Evolutionary conservation across 2,113 vertebrate genomes (phyloP).

Genomic region (Epinephelus lanceolatus): DNA sequence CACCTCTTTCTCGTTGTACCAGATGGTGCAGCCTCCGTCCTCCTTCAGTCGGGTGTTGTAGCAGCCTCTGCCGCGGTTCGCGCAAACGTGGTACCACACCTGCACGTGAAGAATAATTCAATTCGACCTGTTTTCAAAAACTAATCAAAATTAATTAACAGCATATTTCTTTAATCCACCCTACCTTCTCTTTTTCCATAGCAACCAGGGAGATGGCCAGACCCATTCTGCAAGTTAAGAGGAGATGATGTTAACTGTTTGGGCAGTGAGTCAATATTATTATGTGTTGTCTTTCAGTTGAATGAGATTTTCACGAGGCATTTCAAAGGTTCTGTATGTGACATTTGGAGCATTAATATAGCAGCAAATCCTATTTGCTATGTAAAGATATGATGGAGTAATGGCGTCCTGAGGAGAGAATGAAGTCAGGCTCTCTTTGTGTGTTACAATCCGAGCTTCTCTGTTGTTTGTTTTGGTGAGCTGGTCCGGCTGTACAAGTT

Average conservation of each 20-base stretch:
- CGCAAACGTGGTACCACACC: conserved; percentile 98
- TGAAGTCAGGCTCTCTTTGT: too few relatives aligned
- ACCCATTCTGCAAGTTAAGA: conserved; percentile 90
- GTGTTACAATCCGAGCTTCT: too few relatives aligned
- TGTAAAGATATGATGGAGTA: too few relatives aligned
- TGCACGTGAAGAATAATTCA: conserved; percentile 60
- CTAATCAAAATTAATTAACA: neutral
- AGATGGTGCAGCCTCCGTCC: conserved; percentile 97
- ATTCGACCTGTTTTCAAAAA: neutral
- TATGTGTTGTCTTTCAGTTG: neutral
- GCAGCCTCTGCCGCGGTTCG: conserved; percentile 93
- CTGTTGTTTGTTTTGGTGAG: too few relatives aligned
- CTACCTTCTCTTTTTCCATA: conserved; percentile 98
- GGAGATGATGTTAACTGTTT: neutral
- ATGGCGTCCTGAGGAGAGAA: too few relatives aligned
- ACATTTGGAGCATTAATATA: too few relatives aligned
- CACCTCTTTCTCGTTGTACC: conserved; percentile 94
- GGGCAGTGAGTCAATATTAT: neutral
- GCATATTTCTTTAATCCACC: neutral
- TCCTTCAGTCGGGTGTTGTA: conserved; percentile 96
- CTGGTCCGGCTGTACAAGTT: too few relatives aligned
- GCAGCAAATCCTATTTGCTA: too few relatives aligned
- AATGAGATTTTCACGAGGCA: neutral
- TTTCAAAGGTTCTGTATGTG: too few relatives aligned
- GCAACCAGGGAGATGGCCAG: conserved; percentile 97